Percentiles rank a stretch among this genome's conserved stretches.
Evolutionary conservation across 2,888 invertebrate species (phyloP).

Genomic region (Volucella zonaria): DNA sequence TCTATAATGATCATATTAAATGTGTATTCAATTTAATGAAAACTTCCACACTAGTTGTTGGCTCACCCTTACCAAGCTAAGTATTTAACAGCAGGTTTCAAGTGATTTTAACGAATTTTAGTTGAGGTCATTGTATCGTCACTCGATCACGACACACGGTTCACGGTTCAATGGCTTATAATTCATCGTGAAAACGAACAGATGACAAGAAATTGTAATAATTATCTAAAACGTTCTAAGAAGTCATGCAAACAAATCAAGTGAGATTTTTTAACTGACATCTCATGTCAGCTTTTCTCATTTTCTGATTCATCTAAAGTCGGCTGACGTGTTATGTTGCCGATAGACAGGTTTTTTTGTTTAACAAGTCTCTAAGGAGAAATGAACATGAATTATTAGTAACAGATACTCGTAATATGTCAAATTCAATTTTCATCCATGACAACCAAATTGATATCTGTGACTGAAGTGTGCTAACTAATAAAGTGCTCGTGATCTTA

Average conservation of each 20-base stretch:
- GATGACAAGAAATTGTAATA: not conserved
- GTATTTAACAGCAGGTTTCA: too few species aligned
- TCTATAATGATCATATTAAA: too few species aligned
- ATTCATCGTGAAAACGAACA: too few species aligned
- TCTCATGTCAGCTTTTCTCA: conserved; percentile 7
- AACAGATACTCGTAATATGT: not conserved
- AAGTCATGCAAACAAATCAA: not conserved
- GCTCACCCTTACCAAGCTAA: too few species aligned
- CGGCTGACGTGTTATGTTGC: not conserved
- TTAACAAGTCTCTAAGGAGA: not conserved
- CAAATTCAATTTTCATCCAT: not conserved
- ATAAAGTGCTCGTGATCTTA: conserved; percentile 2
- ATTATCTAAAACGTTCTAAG: conserved; percentile 18
- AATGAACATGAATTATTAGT: not conserved
- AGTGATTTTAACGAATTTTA: too few species aligned
- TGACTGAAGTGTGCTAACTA: conserved; percentile 19
- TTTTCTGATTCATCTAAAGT: conserved; percentile 9
- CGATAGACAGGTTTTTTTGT: not conserved
- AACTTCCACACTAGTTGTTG: too few species aligned
- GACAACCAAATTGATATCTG: not conserved
- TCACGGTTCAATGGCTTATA: too few species aligned
- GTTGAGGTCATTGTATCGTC: too few species aligned
- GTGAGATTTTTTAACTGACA: conserved; percentile 16
- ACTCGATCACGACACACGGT: too few species aligned
- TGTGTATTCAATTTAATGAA: too few species aligned